Base-by-base conservation (phyloP, 2,113 vertebrate species). In the Sinocyclocheilus maitianheensis region DNA sequence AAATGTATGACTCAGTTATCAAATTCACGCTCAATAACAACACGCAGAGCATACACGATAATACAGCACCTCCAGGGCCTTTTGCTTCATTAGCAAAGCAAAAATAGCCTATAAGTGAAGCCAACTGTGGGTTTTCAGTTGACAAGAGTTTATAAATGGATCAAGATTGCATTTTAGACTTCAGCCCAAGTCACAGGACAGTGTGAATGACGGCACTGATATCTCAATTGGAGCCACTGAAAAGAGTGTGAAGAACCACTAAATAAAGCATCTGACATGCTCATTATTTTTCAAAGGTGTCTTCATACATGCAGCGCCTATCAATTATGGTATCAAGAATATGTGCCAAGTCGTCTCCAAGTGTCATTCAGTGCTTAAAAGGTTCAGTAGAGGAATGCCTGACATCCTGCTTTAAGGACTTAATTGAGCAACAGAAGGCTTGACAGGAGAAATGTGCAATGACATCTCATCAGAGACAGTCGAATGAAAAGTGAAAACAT, bases 391-490 rank as follows among this genome's bases (percentile, higher is more conserved):
- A 62, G 18, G 85, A 48, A 60, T 12, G 67, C 3, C 77, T 62
- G 77, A 62, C 77, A 79, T 81, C 77, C 77, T 86, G 77, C 62
- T 40, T 86, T 81, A 75, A 86, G 77, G 77, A 86, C 67, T 86
- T 81, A 86, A 86, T 81, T 74, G 77, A 86, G 77, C 85, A 62
- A 72, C 55, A 60, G 53, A 86, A 74, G 67, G 24, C 24, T 81
- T 81, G 85, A 86, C 77, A 81, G 77, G 37, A 74, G 67, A 48
- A 81, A 74, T 86, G 58, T 63, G 85, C 51, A 75, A 81, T 81
- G 85, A 81, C 60, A 48, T 77, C 71, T 85, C 62, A 69, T 71
- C 76, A 48, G 77, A 53, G 65, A 65, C 77, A 72, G 51, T 46
- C 8, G 51, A 80, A 80, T 14, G 10, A 62, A 86, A 86, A 74